Evolutionary conservation across 2,888 invertebrate species (phyloP).

Genomic region (Laspeyria flexula): DNA sequence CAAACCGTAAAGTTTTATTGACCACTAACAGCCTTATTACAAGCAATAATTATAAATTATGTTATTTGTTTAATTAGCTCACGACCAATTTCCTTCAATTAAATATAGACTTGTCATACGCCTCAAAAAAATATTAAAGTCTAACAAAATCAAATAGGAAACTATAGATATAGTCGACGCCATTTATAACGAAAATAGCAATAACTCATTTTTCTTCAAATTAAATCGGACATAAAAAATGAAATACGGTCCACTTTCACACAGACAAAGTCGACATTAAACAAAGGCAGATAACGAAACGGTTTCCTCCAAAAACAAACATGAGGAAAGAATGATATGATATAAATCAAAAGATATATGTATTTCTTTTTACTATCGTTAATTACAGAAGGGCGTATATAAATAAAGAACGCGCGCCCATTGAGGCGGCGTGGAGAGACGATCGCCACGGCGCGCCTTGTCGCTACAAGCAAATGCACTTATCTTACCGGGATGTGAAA

Average conservation of each 20-base stretch:
- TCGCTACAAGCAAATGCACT: slow-evolving; percentile 86
- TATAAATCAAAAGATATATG: slow-evolving; percentile 77
- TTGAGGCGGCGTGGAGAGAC: slow-evolving; percentile 73
- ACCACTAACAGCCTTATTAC: slow-evolving; percentile 2
- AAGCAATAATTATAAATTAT: slow-evolving; percentile 9
- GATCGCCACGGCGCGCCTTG: slow-evolving; percentile 78
- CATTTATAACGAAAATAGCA: slow-evolving; percentile 11
- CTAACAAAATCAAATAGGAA: neutral
- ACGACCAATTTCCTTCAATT: neutral
- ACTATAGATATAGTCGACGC: neutral
- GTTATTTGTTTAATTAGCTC: neutral
- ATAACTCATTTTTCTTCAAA: slow-evolving; percentile 6
- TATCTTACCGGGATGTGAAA: slow-evolving; percentile 83
- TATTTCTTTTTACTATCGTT: slow-evolving; percentile 80
- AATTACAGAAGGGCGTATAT: slow-evolving; percentile 82
- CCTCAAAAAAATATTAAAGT: neutral
- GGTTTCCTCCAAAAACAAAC: slow-evolving; percentile 56
- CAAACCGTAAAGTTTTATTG: slow-evolving; percentile 25
- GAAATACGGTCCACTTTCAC: slow-evolving; percentile 20
- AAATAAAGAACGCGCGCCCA: slow-evolving; percentile 80
- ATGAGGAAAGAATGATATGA: slow-evolving; percentile 63
- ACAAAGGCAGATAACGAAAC: slow-evolving; percentile 51
- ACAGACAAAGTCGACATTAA: slow-evolving; percentile 32
- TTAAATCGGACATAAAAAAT: slow-evolving; percentile 10
- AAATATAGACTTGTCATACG: neutral